Conservation (phyloP, 2,797 vertebrate genomes). For the Sebastes cheni region DNA sequence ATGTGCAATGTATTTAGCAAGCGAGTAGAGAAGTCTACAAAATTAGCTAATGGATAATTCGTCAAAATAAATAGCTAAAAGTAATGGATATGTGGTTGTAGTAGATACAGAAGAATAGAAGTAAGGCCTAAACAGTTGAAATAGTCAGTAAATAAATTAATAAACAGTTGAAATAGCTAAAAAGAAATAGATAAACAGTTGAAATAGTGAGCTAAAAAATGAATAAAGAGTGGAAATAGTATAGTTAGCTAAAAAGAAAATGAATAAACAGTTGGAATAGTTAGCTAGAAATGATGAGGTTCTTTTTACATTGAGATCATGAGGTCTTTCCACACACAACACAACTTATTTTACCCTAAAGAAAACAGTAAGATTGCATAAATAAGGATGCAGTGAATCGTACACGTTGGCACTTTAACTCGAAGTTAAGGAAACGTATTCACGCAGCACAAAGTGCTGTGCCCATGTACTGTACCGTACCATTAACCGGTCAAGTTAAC, state of each 20-base stretch:
- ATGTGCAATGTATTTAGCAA: not conserved
- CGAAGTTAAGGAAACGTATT: too few relatives aligned
- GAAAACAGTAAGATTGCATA: not conserved
- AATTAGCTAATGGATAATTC: not conserved
- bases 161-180: too few relatives aligned
- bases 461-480: not conserved
- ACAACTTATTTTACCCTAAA: not conserved
- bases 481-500: slow-evolving; percentile 36
- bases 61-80: not conserved
- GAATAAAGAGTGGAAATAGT: too few relatives aligned
- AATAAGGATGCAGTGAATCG: not conserved
- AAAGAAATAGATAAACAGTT: too few relatives aligned
- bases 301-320: not conserved
- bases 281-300: not conserved
- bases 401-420: not conserved
- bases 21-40: not conserved
- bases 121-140: too few relatives aligned
- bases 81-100: not conserved
- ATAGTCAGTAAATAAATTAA: too few relatives aligned
- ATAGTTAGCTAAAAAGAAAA: too few relatives aligned
- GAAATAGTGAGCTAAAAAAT: too few relatives aligned
- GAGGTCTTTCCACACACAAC: not conserved
- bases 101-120: not conserved
- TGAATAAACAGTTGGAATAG: rapidly evolving
- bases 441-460: not conserved